Percentiles rank a stretch among this genome's conserved stretches.
phyloP scores from a whole-genome alignment of 1,140 invertebrate genomes.

The Coboldia fuscipes region DNA sequence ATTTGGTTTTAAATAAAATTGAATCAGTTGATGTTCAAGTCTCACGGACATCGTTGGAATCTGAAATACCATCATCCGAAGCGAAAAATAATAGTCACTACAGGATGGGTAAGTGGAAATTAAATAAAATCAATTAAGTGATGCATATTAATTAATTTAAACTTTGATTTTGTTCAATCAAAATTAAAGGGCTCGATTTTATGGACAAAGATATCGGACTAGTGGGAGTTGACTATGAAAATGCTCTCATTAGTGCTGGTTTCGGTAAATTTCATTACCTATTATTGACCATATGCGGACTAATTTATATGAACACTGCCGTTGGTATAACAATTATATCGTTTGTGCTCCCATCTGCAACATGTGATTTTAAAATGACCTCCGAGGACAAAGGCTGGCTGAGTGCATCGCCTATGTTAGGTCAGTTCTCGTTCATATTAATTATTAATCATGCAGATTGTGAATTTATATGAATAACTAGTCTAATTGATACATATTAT shows the following conservation, averaged over 20 bases:
- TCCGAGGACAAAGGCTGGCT: conserved; percentile 49
- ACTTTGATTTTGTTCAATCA: not conserved
- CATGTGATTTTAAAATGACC: conserved; percentile 55
- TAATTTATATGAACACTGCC: conserved; percentile 50
- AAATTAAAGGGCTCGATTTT: conserved; percentile 13
- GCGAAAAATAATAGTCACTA: not conserved
- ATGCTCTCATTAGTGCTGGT: conserved; percentile 27
- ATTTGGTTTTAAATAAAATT: not conserved
- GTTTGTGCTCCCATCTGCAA: conserved; percentile 50
- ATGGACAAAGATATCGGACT: conserved; percentile 8
- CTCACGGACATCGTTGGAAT: not conserved
- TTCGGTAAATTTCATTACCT: conserved; percentile 58
- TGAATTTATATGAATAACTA: not conserved
- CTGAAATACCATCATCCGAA: not conserved
- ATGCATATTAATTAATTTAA: not conserved
- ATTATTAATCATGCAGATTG: not conserved
- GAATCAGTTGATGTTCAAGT: conserved; percentile 1
- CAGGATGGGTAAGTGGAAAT: not conserved
- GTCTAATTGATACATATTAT: conserved; percentile 5
- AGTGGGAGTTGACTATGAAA: conserved; percentile 9
- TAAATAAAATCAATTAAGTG: not conserved
- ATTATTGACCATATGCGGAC: conserved; percentile 38
- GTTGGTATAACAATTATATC: conserved; percentile 75
- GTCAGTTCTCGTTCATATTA: conserved; percentile 20
- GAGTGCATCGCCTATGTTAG: conserved; percentile 52